Conservation (phyloP, 2,113 vertebrate genomes). For the Mastomys coucha region DNA sequence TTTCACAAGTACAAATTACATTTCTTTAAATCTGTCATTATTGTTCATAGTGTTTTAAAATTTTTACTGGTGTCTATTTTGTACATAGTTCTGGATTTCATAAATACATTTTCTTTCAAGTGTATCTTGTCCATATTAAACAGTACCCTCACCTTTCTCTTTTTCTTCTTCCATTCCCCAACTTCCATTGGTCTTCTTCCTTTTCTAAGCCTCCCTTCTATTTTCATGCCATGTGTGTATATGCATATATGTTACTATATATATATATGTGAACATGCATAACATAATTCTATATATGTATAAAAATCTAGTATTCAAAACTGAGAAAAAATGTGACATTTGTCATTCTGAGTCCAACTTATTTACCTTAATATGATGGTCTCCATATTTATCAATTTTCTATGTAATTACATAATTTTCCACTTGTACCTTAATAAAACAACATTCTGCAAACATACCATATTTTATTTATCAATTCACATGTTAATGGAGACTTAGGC, state of each 20-base stretch:
- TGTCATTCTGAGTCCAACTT: not conserved
- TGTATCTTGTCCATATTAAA: too few species aligned
- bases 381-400: not conserved
- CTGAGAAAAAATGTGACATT: not conserved
- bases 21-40: not conserved
- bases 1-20: not conserved
- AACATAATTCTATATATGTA: not conserved
- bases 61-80: not conserved
- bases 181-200: too few species aligned
- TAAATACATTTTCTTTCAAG: not conserved
- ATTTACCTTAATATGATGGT: not conserved
- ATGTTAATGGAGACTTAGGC: not conserved
- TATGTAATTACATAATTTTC: not conserved
- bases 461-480: not conserved
- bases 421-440: not conserved
- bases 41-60: not conserved
- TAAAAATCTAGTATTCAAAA: not conserved
- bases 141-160: too few species aligned
- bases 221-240: not conserved
- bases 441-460: not conserved
- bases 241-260: not conserved
- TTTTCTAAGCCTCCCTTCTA: not conserved
- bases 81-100: not conserved
- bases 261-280: not conserved
- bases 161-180: not conserved